A percentile compares a stretch with the other conserved stretches of the same genome.
These are phyloP conservation scores for Panulirus ornatus DNA, from an alignment of 1,140 invertebrate species.

Conservation along the genomic window DNA sequence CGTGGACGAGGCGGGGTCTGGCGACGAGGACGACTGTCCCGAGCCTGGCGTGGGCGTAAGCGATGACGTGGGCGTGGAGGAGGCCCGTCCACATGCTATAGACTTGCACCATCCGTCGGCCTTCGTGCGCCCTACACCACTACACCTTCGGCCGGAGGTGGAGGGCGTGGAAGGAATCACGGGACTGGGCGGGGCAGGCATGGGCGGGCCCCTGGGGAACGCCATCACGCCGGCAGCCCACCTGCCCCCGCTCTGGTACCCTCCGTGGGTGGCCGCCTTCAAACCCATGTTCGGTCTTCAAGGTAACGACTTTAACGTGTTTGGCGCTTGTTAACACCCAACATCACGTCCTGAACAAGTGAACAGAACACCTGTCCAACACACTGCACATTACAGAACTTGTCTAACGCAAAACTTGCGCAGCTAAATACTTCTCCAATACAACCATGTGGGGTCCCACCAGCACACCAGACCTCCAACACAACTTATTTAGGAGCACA, in stretches of 20 bases:
- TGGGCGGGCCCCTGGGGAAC: conserved; percentile 40
- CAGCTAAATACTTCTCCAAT: no score
- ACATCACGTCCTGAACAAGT: no score
- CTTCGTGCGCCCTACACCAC: conserved; percentile 71
- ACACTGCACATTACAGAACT: neutral
- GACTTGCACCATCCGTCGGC: conserved; percentile 62
- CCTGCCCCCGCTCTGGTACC: conserved; percentile 73
- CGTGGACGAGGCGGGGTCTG: conserved; percentile 38
- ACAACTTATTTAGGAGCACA: no score
- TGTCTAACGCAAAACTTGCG: no score
- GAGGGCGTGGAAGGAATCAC: conserved; percentile 54
- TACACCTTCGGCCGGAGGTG: conserved; percentile 61
- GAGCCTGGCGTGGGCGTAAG: conserved; percentile 38
- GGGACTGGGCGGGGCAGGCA: conserved; percentile 1
- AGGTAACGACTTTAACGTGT: conserved; percentile 50
- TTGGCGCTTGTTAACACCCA: no score
- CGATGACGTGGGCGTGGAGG: conserved; percentile 6
- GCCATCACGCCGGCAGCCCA: conserved; percentile 50
- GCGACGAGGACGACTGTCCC: conserved; percentile 59
- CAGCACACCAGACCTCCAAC: no score
- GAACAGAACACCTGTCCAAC: neutral
- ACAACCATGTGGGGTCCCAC: no score
- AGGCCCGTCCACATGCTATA: conserved; percentile 17
- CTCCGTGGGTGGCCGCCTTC: conserved; percentile 74
- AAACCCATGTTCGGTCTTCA: conserved; percentile 74